Percentiles rank a stretch among this genome's conserved stretches.
phyloP scores from a whole-genome alignment of 2,113 vertebrate genomes.

The Callipepla californica region DNA sequence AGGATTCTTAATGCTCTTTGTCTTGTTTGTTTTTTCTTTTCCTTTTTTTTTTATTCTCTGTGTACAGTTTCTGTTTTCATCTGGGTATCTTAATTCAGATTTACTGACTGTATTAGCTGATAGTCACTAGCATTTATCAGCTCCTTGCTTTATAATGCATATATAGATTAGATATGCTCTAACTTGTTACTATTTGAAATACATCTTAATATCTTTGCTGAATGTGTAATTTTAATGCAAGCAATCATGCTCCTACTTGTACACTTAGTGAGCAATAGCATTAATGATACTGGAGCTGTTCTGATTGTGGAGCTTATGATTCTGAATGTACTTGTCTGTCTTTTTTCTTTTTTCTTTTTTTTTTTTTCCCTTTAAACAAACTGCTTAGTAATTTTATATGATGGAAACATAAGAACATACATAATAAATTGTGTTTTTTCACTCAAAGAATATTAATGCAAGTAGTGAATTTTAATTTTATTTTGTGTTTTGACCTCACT shows the following conservation, averaged over 20 bases:
- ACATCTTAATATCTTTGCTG: neutral
- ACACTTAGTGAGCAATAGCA: neutral
- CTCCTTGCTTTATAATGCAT: neutral
- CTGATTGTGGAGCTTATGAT: neutral
- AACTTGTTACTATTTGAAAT: neutral
- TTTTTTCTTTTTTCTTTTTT: neutral
- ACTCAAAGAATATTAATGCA: accelerated
- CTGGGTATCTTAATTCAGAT: neutral
- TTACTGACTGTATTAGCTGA: neutral
- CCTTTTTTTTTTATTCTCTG: neutral
- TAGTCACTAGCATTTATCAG: neutral
- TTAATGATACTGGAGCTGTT: neutral
- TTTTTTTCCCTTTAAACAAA: neutral
- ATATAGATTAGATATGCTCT: neutral
- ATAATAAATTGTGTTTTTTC: neutral
- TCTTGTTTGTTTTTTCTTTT: no score
- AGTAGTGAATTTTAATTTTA: neutral
- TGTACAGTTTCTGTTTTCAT: accelerated
- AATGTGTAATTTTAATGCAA: neutral
- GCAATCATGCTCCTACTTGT: neutral
- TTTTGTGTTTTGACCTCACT: neutral
- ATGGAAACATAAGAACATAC: neutral
- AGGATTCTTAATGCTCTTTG: neutral
- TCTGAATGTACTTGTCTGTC: neutral
- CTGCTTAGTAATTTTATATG: neutral